Evolutionary conservation across 1,140 invertebrate species (phyloP).

Genomic region (Heliconius himera): DNA sequence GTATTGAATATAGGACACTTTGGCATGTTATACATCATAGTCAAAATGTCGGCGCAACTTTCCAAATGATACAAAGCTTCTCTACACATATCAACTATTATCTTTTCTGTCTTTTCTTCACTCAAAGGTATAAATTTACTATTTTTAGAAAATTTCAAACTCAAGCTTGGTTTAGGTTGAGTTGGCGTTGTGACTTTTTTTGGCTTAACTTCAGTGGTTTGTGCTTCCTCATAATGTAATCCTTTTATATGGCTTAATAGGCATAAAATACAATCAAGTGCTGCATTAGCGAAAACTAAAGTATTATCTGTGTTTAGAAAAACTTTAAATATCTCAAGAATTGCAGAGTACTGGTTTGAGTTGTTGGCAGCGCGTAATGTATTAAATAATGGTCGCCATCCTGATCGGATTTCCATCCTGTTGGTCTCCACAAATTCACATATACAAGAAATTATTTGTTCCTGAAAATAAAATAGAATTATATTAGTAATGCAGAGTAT

Average conservation of each 20-base stretch:
- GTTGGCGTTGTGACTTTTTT: constrained; percentile 65
- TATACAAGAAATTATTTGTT: constrained; percentile 95
- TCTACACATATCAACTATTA: constrained; percentile 88
- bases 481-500: not conserved
- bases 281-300: constrained; percentile 95
- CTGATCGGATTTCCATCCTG: constrained; percentile 94
- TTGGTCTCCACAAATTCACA: constrained; percentile 98
- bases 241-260: constrained; percentile 87
- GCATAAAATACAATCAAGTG: constrained; percentile 95
- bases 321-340: constrained; percentile 95
- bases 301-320: constrained; percentile 96
- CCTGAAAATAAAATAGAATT: constrained; percentile 74
- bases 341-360: constrained; percentile 87
- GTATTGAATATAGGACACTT: constrained; percentile 96
- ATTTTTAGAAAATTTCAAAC: constrained; percentile 70
- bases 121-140: constrained; percentile 75
- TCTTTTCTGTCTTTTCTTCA: constrained; percentile 76
- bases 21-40: constrained; percentile 97
- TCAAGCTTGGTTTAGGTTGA: constrained; percentile 66
- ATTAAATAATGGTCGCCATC: constrained; percentile 96
- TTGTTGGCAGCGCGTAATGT: constrained; percentile 91
- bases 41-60: constrained; percentile 92
- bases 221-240: constrained; percentile 74
- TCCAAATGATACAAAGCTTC: constrained; percentile 93
- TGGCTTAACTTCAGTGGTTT: constrained; percentile 65